Evolutionary conservation across 2,888 invertebrate species (phyloP), one percentile per base, ranked within the genome.

Genomic region (Sinohyriopsis cumingii): DNA sequence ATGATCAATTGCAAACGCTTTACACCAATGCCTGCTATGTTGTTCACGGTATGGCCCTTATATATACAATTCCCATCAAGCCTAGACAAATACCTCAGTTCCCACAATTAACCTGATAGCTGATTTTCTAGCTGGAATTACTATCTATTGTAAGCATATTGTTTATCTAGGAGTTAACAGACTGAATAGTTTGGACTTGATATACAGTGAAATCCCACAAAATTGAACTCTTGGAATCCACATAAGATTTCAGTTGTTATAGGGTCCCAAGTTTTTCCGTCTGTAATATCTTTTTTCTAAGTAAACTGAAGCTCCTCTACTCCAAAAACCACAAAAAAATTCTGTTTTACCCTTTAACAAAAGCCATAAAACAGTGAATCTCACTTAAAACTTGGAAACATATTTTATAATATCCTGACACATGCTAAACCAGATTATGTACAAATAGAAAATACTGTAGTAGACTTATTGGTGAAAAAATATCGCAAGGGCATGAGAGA

Each of bases 11-110:
- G 93, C 0, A 91, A 93, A 74, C 92, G 93, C 80, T 94, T 93
- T 89, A 96, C 96, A 19, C 96, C 96, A 0, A 94, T 95, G 86
- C 96, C 96, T 15, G 94, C 96, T 15, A 92, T 96, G 72, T 92
- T 96, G 73, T 94, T 96, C 86, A 95, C 95, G 73, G 96, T 96
- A 91, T 82, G 83, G 73, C 6, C 19, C 7, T 33, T 28, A 55
- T 55, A 28, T 20, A 20, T n/a, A 28, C 33, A 55, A 15, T 59
- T 33, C 5, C 24, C n/a, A 5, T 20, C 25, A 65, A 15, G 55
- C 20, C 20, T 5, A 22, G 19, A 59, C 25, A 59, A 12, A 24
- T 25, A 65, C 25, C 5, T 55, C 4, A n/a, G 57, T 24, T 57
- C 20, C n/a, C 15, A 24, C 9, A 57, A 57, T 4, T 24, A 57